Base-by-base conservation (phyloP, 2,113 vertebrate genomes). In the Channa argus region DNA sequence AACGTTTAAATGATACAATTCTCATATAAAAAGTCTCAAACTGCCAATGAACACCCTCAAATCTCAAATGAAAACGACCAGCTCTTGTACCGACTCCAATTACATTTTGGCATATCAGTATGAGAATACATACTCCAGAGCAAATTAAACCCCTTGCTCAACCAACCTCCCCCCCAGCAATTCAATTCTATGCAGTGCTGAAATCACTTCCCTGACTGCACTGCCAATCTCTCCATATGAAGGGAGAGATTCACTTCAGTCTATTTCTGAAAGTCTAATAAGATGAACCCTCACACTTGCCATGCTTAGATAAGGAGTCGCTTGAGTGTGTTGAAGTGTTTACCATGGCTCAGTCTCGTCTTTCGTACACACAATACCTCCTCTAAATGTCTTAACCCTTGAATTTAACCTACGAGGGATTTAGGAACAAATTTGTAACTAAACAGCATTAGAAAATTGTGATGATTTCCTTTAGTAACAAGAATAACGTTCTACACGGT, bases 111-210 rank as follows among this genome's bases (percentile, higher is more conserved):
- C 87, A 80, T 89, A 92, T 92, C 90, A 78, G 84, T 84, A 74
- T 86, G 86, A 93, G 91, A 91, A 92, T 88, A 91, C 92, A 85
- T 70, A 92, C 88, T 88, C 86, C 65, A 79, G 80, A 90, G 88
- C 88, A 92, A 94, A 95, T 95, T 94, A 94, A 93, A 94, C 65
- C 84, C 86, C 86, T 84, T 90, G 89, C 86, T 92, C 90, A 92
- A 93, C 83, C 86, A 91, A 81, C 84, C 89, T 74, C 87, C 79
- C 86, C 24, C 69, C 78, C 75, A 91, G 91, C 90, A 85, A 91
- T 92, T 93, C 88, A 81, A 73, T 90, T 90, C 89, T 84, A 74
- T 77, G 76, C 80, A 68, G 76, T 43, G 75, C 81, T 82, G 83
- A 93, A 94, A 93, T 92, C 88, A 91, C 85, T 92, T 92, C 85